Conservation (phyloP, 2,888 invertebrate genomes). For the Idaea aversata region DNA sequence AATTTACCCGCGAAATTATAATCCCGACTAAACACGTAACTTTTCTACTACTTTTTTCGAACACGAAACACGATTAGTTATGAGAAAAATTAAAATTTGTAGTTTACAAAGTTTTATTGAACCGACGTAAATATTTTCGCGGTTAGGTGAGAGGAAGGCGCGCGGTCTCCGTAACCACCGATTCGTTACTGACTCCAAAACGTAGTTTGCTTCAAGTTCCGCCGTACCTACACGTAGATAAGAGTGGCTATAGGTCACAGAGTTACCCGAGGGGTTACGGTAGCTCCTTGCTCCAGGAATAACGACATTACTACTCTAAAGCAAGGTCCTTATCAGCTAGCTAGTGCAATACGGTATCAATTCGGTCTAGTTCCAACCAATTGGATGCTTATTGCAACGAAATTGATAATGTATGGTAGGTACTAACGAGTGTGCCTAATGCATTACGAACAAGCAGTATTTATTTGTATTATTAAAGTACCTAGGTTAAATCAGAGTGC, state of each 20-base stretch:
- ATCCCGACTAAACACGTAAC: conserved; percentile 27
- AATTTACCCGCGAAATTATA: conserved; percentile 27
- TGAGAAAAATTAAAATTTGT: conserved; percentile 17
- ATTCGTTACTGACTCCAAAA: conserved; percentile 60
- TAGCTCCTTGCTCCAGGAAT: conserved; percentile 43
- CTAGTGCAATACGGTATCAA: conserved; percentile 10
- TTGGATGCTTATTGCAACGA: conserved; percentile 36
- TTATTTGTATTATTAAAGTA: neutral
- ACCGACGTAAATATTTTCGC: conserved; percentile 69
- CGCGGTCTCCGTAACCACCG: conserved; percentile 60
- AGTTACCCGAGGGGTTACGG: conserved; percentile 28
- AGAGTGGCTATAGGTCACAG: neutral
- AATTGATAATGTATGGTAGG: conserved; percentile 32
- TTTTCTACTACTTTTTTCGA: conserved; percentile 27
- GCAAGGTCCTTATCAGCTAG: conserved; percentile 21
- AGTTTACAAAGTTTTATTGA: conserved; percentile 53
- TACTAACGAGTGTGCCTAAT: conserved; percentile 12
- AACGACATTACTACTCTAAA: conserved; percentile 30
- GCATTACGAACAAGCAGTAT: conserved; percentile 4
- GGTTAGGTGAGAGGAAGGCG: conserved; percentile 53
- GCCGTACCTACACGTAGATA: conserved; percentile 13
- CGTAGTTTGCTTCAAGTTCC: conserved; percentile 51
- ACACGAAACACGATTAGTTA: conserved; percentile 43
- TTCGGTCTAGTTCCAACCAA: conserved; percentile 31
- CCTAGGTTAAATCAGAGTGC: neutral